Conservation (phyloP, 1,140 invertebrate genomes). For the Heliconius nattereri region DNA sequence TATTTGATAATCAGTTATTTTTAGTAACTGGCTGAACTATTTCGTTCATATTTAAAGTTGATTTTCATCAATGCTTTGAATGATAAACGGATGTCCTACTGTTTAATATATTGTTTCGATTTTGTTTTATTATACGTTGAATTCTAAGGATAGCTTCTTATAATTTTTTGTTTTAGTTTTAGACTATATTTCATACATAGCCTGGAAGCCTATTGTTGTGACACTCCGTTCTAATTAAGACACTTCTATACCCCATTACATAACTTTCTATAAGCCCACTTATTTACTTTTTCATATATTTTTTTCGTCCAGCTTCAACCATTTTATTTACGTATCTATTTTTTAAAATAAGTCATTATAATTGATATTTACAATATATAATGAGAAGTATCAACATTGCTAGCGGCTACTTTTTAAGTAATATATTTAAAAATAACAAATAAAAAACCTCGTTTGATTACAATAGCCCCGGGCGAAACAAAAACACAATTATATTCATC, state of each 20-base stretch:
- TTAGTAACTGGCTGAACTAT: neutral
- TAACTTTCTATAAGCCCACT: neutral
- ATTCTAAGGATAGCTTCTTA: neutral
- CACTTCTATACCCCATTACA: too few relatives aligned
- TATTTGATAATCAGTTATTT: conserved; percentile 19
- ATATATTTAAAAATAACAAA: conserved; percentile 41
- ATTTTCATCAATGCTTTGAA: neutral
- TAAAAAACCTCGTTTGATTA: conserved; percentile 41
- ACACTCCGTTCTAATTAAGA: too few relatives aligned
- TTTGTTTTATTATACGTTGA: neutral
- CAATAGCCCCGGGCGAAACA: conserved; percentile 37
- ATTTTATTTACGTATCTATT: too few relatives aligned
- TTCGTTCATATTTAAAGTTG: neutral
- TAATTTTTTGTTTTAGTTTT: neutral
- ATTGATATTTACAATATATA: conserved; percentile 15
- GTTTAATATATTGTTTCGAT: neutral
- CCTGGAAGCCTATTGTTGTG: too few relatives aligned
- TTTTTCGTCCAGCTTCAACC: too few relatives aligned
- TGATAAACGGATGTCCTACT: neutral
- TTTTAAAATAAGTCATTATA: conserved; percentile 19
- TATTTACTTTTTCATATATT: neutral
- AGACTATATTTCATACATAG: too few relatives aligned
- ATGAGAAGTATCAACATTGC: conserved; percentile 32
- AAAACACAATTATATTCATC: conserved; percentile 38
- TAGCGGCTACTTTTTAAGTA: conserved; percentile 35